A percentile compares a stretch with the other conserved stretches of the same genome.
Evolutionary conservation across 2,888 invertebrate genomes (phyloP).

Genomic region (Drosophila picticornis): DNA sequence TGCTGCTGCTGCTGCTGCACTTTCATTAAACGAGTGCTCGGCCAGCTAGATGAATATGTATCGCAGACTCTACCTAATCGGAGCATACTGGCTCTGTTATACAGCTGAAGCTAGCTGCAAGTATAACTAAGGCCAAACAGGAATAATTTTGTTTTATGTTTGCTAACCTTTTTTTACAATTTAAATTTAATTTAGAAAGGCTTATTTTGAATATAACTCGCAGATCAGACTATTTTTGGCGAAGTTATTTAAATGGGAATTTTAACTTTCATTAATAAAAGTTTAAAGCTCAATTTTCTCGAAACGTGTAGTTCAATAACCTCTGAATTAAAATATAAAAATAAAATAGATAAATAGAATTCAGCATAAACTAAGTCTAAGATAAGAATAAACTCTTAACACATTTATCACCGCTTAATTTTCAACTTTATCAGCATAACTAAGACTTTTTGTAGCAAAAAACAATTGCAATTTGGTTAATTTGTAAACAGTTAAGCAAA

Average conservation of each 20-base stretch:
- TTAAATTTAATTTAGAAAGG: not conserved
- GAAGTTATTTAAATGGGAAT: not conserved
- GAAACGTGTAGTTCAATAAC: not conserved
- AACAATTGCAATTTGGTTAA: not conserved
- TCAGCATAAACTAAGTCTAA: not conserved
- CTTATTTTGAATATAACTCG: not conserved
- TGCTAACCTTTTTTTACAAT: not conserved
- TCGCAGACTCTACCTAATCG: not conserved
- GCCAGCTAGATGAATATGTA: conserved; percentile 28
- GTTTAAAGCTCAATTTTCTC: not conserved
- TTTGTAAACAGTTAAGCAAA: not conserved
- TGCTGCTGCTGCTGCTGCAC: conserved; percentile 54
- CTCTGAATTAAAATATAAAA: not conserved
- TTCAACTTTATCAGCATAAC: not conserved
- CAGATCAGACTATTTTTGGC: not conserved
- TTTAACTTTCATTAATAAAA: not conserved
- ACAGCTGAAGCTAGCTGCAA: not conserved
- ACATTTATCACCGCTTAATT: not conserved
- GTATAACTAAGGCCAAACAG: not conserved
- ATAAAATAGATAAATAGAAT: too few relatives aligned
- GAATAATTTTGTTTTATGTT: not conserved
- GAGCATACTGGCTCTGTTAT: not conserved
- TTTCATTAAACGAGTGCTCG: conserved; percentile 60
- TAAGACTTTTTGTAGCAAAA: not conserved
- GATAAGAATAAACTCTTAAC: not conserved